These are phyloP conservation scores for Cerceris rybyensis DNA, from an alignment of 2,888 invertebrate genomes.

Conservation along the genomic window DNA sequence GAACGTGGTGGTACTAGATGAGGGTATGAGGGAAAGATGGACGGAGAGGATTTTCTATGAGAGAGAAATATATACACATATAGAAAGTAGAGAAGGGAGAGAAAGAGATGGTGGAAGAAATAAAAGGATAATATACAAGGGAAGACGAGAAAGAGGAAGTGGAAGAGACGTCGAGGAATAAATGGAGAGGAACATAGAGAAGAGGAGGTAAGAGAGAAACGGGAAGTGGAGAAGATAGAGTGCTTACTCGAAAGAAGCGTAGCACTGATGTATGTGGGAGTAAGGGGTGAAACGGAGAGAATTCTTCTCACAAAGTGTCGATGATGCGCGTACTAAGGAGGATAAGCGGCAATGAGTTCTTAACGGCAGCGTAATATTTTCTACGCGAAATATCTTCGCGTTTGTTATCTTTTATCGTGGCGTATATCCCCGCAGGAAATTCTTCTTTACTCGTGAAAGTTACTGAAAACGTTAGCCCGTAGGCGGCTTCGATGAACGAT, in stretches of 20 bases:
- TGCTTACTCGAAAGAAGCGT: too few relatives aligned
- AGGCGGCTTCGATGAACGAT: background rate
- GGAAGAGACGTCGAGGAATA: background rate
- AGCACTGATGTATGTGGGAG: too few relatives aligned
- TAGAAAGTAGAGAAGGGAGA: background rate
- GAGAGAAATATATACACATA: background rate
- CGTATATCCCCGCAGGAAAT: background rate
- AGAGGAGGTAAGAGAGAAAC: background rate
- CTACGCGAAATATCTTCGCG: conserved; percentile 5
- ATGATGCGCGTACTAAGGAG: background rate
- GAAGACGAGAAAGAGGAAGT: background rate
- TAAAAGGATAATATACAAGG: background rate
- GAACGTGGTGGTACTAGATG: background rate
- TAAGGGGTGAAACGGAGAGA: background rate
- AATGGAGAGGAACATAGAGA: background rate
- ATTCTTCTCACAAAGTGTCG: background rate
- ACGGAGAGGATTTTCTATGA: background rate
- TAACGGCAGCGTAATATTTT: conserved; percentile 34
- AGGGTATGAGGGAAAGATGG: background rate
- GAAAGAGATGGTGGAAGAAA: background rate
- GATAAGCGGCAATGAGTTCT: conserved; percentile 15
- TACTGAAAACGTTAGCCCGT: conserved; percentile 4
- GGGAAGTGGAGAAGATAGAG: too few relatives aligned
- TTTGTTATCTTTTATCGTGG: conserved; percentile 29
- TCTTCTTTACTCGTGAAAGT: conserved; percentile 4